Conservation (phyloP, 1,140 invertebrate genomes). For the Thereuonema tuberculata region DNA sequence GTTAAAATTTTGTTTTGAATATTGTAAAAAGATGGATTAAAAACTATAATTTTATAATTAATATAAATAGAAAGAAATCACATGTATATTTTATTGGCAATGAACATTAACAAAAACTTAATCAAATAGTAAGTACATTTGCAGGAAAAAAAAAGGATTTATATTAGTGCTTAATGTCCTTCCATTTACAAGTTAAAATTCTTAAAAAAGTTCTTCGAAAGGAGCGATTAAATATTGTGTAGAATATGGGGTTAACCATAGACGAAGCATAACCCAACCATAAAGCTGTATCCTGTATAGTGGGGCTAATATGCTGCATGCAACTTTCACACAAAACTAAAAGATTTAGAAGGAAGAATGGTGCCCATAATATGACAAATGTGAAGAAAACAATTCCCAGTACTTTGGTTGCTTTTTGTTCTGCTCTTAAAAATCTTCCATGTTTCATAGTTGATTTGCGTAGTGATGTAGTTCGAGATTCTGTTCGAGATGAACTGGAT, state of each 20-base stretch:
- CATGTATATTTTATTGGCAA: too few relatives aligned
- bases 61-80: too few relatives aligned
- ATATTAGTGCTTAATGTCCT: too few relatives aligned
- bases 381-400: conserved; percentile 84
- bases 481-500: neutral
- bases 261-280: conserved; percentile 88
- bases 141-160: too few relatives aligned
- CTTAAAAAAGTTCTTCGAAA: conserved; percentile 81
- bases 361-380: conserved; percentile 84
- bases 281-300: conserved; percentile 68
- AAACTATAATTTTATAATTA: too few relatives aligned
- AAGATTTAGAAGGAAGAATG: conserved; percentile 80
- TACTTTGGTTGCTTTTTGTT: conserved; percentile 90
- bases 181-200: conserved; percentile 63
- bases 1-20: too few relatives aligned
- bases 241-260: conserved; percentile 87
- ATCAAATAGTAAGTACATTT: too few relatives aligned
- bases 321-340: neutral
- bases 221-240: conserved; percentile 88
- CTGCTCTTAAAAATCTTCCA: conserved; percentile 60
- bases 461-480: conserved; percentile 43
- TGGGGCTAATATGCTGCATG: conserved; percentile 29
- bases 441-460: conserved; percentile 62
- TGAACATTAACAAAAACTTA: too few relatives aligned
- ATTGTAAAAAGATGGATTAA: too few relatives aligned